Percentiles rank a stretch among this genome's conserved stretches.
Evolutionary conservation across 2,113 vertebrate species (phyloP).

Genomic region (Tragelaphus buxtoni): DNA sequence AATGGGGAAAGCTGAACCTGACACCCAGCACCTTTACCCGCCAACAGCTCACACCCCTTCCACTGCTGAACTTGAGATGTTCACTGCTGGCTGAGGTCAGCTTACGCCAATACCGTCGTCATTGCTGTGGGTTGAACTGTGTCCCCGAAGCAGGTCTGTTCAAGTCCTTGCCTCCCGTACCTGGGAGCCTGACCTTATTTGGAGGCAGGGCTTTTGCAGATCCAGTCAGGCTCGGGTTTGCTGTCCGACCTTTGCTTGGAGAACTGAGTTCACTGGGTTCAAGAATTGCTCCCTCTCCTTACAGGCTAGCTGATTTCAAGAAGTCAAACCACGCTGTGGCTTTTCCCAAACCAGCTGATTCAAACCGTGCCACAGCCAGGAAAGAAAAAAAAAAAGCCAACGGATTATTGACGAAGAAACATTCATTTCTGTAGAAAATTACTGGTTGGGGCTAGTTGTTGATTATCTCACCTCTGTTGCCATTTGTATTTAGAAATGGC

Average conservation of each 20-base stretch:
- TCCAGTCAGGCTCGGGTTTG: background rate
- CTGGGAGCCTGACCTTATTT: background rate
- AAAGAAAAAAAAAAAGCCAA: background rate
- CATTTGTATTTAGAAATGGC: slow-evolving; percentile 46
- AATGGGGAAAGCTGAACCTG: background rate
- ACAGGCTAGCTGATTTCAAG: background rate
- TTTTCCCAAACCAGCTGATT: slow-evolving; percentile 36
- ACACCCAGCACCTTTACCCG: background rate
- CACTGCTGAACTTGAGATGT: background rate
- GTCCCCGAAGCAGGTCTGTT: background rate
- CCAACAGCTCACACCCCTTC: background rate
- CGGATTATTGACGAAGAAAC: background rate
- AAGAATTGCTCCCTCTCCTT: background rate
- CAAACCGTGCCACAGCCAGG: background rate
- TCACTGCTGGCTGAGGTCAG: background rate
- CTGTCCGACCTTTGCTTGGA: background rate
- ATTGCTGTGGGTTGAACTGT: accelerated
- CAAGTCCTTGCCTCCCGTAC: background rate
- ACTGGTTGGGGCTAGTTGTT: slow-evolving; percentile 51
- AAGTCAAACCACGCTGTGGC: background rate
- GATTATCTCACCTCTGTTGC: slow-evolving; percentile 51
- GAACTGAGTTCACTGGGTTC: slow-evolving; percentile 9
- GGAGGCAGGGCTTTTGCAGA: background rate
- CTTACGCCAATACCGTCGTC: background rate
- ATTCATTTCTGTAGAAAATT: slow-evolving; percentile 12